Conservation (phyloP, 1,140 invertebrate genomes). For the Leptinotarsa lineolata region DNA sequence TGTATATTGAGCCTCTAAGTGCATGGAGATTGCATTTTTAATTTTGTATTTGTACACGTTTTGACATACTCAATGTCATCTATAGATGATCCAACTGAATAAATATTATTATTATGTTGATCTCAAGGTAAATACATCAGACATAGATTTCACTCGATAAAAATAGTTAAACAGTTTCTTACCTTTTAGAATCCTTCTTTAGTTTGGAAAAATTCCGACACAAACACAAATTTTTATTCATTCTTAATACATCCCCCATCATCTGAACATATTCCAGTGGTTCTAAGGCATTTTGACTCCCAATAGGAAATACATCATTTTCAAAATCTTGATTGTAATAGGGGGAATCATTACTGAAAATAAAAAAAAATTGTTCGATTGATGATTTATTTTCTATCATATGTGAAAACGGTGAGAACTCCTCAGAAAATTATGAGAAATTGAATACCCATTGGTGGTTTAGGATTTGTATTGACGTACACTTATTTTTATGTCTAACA, state of each 20-base stretch:
- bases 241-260: conserved; percentile 81
- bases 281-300: conserved; percentile 53
- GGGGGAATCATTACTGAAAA: conserved; percentile 54
- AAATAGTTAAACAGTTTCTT: not conserved
- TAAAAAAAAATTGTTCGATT: conserved; percentile 24
- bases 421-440: no score
- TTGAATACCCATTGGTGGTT: no score
- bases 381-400: not conserved
- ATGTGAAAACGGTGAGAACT: not conserved
- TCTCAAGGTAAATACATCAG: no score
- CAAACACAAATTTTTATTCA: conserved; percentile 94
- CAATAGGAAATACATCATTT: conserved; percentile 56
- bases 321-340: conserved; percentile 55
- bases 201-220: conserved; percentile 89
- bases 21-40: no score
- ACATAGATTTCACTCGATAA: not conserved
- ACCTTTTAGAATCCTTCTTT: conserved; percentile 76
- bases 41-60: no score
- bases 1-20: no score
- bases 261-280: conserved; percentile 85
- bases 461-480: no score
- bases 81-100: no score
- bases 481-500: no score
- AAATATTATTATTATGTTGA: no score
- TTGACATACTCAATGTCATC: no score